Evolutionary conservation across 2,113 vertebrate genomes (phyloP), one percentile per base, ranked within the genome.

Genomic region (Setophaga petechia): DNA sequence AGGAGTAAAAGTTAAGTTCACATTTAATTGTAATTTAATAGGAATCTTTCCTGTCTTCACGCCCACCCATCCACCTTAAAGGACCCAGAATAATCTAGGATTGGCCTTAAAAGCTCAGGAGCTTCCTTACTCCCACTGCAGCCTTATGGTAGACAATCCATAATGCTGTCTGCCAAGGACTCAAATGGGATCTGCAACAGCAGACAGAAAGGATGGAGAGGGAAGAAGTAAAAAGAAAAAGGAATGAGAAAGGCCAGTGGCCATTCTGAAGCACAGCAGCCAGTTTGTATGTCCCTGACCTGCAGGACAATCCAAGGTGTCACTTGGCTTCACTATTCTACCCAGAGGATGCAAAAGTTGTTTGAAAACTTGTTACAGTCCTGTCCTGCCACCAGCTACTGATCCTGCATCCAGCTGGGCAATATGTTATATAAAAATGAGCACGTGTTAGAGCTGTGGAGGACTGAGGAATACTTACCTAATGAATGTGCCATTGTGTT

Each of bases 81-180:
- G 83, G 90, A 92, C 76, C 39, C 65, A 94, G 87, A 95, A 88
- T 93, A 93, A 96, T 72, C 79, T 75, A 93, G 83, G 76, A 95
- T 93, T 94, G 90, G 79, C 90, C 92, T 93, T 93, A 95, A 90
- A 94, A 92, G 44, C 90, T 92, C 81, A 87, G 91, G 78, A 91
- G 55, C 66, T 78, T 93, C 79, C 82, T 88, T 81, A 94, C 90
- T 96, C 88, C 90, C 85, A 94, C 69, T 74, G 39, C 72, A 93
- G 47, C 75, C 68, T 81, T 80, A 59, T 46, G 79, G 79, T 68
- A 94, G 87, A 86, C 72, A 96, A 58, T 17, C 55, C 9, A 4
- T 76, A 84, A 87, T 9, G 30, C 80, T 89, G 79, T 39, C 71
- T 86, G 51, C 37, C 57, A 46, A 76, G 55, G 75, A 75, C 47